Evolutionary conservation across 2,113 vertebrate species (phyloP).

Genomic region (Rhinichthys klamathensis): DNA sequence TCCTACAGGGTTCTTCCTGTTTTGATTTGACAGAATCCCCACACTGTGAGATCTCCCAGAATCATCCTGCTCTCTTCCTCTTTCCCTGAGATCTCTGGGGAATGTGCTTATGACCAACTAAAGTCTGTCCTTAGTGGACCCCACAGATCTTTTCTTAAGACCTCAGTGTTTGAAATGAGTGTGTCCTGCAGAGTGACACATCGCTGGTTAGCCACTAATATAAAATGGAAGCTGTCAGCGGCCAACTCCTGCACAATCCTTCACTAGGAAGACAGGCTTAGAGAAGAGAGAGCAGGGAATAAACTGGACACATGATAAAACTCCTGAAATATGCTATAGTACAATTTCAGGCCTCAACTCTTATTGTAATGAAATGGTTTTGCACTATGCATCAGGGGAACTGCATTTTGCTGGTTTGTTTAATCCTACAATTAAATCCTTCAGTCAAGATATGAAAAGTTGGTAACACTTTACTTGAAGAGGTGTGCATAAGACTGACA

Average conservation of each 20-base stretch:
- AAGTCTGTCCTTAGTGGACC: constrained; percentile 13
- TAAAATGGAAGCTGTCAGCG: constrained; percentile 15
- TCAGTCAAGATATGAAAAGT: background rate
- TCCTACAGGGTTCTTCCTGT: constrained; percentile 69
- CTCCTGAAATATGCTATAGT: background rate
- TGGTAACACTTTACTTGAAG: too few relatives aligned
- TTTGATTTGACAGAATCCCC: constrained; percentile 68
- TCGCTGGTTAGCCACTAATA: background rate
- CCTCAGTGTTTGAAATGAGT: constrained; percentile 10
- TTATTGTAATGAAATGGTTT: background rate
- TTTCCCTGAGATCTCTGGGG: constrained; percentile 52
- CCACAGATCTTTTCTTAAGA: background rate
- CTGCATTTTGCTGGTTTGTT: background rate
- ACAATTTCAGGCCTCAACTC: background rate
- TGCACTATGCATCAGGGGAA: background rate
- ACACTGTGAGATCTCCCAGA: constrained; percentile 66
- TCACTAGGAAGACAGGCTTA: constrained; percentile 12
- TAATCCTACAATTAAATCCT: background rate
- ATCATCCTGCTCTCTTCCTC: constrained; percentile 42
- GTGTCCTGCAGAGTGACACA: constrained; percentile 19
- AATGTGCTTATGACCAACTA: background rate
- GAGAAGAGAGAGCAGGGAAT: background rate
- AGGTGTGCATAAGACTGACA: too few relatives aligned
- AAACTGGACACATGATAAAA: constrained; percentile 4
- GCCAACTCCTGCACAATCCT: background rate